Percentiles rank a stretch among this genome's conserved stretches.
phyloP scores from a whole-genome alignment of 2,888 invertebrate species.

The Lacanobia oleracea region DNA sequence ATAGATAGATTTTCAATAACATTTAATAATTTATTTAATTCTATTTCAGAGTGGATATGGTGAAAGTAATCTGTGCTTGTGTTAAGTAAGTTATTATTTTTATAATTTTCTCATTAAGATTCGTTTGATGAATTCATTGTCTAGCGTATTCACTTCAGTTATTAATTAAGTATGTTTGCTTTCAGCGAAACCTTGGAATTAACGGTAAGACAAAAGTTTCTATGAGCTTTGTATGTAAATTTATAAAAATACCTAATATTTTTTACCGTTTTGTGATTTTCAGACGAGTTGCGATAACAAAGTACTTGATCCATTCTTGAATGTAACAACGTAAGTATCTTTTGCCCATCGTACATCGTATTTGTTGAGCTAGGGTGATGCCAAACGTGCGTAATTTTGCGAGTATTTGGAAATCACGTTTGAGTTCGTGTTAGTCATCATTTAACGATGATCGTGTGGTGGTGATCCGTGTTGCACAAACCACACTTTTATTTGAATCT shows the following conservation, averaged over 20 bases:
- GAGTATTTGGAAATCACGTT: not conserved
- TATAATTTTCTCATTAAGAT: not conserved
- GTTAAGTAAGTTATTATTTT: not conserved
- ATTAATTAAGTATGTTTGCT: not conserved
- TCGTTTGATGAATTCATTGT: not conserved
- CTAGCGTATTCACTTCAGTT: not conserved
- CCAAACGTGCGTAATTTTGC: not conserved
- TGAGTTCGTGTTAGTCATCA: not conserved
- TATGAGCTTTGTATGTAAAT: no score
- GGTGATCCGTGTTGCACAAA: constrained; percentile 2
- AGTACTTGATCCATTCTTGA: rapidly evolving
- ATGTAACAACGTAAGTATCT: not conserved
- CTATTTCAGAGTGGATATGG: not conserved
- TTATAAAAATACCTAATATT: not conserved
- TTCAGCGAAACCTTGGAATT: not conserved
- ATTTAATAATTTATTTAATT: not conserved
- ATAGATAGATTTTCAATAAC: no score
- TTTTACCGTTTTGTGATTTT: not conserved
- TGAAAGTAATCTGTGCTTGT: not conserved
- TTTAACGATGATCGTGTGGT: not conserved
- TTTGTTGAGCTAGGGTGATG: not conserved
- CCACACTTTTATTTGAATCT: not conserved
- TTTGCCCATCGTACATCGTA: not conserved
- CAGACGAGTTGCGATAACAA: not conserved
- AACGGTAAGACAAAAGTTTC: not conserved